A percentile compares a stretch with the other conserved stretches of the same genome.
These are phyloP conservation scores for Botrylloides violaceus DNA, from an alignment of 23 tunicate species.

Conservation along the genomic window DNA sequence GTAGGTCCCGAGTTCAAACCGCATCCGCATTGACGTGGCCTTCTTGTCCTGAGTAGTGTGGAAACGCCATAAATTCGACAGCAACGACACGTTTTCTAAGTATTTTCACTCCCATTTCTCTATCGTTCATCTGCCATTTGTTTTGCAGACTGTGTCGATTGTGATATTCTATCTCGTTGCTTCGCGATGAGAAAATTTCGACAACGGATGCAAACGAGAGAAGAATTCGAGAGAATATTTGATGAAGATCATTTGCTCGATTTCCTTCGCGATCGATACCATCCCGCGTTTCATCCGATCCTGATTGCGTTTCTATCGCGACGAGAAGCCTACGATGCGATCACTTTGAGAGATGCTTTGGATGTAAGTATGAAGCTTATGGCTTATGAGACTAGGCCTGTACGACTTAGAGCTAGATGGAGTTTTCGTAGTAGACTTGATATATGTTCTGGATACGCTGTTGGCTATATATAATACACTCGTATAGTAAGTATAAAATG, in stretches of 20 bases:
- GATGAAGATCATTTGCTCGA: constrained; percentile 12
- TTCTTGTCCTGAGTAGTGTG: too few relatives aligned
- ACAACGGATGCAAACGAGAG: constrained; percentile 18
- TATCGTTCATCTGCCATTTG: neutral
- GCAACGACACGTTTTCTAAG: neutral
- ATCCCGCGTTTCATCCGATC: constrained; percentile 19
- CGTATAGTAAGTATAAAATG: too few relatives aligned
- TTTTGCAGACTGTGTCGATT: neutral
- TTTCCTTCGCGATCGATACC: constrained; percentile 9
- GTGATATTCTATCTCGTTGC: constrained; percentile 10
- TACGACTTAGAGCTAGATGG: too few relatives aligned
- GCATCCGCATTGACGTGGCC: too few relatives aligned
- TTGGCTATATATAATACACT: too few relatives aligned
- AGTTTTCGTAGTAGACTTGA: too few relatives aligned
- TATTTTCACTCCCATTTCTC: neutral
- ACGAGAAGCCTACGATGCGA: constrained; percentile 21
- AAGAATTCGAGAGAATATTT: constrained; percentile 3
- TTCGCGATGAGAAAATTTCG: constrained; percentile 14
- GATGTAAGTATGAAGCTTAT: constrained; percentile 12
- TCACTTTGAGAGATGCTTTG: constrained; percentile 14
- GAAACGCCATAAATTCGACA: too few relatives aligned
- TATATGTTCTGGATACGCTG: too few relatives aligned
- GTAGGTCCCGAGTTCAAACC: too few relatives aligned
- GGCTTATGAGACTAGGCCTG: too few relatives aligned
- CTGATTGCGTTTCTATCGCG: constrained; percentile 17